Conservation (phyloP, 2,797 vertebrate species). For the Fundulus diaphanus region DNA sequence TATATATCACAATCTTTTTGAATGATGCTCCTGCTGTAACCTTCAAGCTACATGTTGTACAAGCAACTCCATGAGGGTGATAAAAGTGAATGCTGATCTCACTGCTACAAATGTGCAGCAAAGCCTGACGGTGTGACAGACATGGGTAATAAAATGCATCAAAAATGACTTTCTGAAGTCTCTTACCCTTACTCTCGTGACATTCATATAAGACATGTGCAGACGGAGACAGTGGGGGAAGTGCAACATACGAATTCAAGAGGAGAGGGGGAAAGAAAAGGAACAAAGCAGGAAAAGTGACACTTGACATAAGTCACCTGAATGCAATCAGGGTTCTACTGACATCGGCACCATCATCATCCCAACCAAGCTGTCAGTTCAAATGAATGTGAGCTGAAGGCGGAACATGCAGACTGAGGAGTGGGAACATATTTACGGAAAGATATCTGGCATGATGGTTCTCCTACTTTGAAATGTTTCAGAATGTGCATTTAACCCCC, state of each 20-base stretch:
- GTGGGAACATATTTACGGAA: slow-evolving; percentile 10
- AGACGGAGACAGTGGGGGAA: slow-evolving; percentile 27
- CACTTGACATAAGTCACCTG: slow-evolving; percentile 73
- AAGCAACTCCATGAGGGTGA: slow-evolving; percentile 52
- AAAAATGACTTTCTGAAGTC: slow-evolving; percentile 46
- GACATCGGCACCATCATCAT: slow-evolving; percentile 28
- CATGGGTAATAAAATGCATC: slow-evolving; percentile 69
- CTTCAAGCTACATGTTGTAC: slow-evolving; percentile 60
- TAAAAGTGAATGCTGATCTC: slow-evolving; percentile 59
- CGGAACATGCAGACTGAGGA: background rate
- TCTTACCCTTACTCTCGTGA: slow-evolving; percentile 48
- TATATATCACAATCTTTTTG: slow-evolving; percentile 51
- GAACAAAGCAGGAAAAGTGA: slow-evolving; percentile 48
- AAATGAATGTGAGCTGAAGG: slow-evolving; percentile 33
- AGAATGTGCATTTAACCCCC: slow-evolving; percentile 65
- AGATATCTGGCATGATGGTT: background rate
- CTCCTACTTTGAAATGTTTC: slow-evolving; percentile 19
- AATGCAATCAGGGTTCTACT: slow-evolving; percentile 33
- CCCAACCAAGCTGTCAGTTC: slow-evolving; percentile 32
- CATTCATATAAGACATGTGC: slow-evolving; percentile 56
- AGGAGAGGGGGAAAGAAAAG: slow-evolving; percentile 19
- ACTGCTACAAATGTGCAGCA: slow-evolving; percentile 63
- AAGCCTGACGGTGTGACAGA: slow-evolving; percentile 73
- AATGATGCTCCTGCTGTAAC: slow-evolving; percentile 48
- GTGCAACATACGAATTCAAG: slow-evolving; percentile 45